Base-by-base conservation (phyloP, 2,797 vertebrate species). In the Spondyliosoma cantharus region DNA sequence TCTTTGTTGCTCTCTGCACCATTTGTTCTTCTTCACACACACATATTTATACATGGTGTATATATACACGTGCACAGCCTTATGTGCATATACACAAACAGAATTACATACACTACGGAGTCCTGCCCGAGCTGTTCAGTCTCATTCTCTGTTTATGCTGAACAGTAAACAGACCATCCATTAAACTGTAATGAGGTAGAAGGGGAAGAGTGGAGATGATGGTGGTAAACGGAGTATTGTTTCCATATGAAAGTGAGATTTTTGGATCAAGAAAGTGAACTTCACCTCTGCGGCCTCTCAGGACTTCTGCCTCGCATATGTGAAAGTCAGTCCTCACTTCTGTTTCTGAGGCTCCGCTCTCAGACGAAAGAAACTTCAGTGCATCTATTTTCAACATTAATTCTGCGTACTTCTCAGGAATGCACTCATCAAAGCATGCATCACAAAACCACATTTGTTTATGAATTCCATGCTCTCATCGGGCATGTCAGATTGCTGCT, bases 181-280 rank as follows among this genome's bases (percentile, higher is more conserved):
- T 85, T 90, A 76, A 85, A 72, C 50, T 64, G 61, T 65, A 74
- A 80, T 42, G 73, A 79, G 67, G 66, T 75, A 50, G 81, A 87
- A 65, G 65, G 73, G 82, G 81, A 83, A 73, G 22, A 61, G 76
- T 32, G 42, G 59, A 66, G 64, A 19, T 22, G 62, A 37, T 52
- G 57, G 48, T 12, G 43, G 53, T 22, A 15, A 29, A 6, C 54
- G n/a, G 19, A 74, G 82, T 89, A 93, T 90, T 87, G 79, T 82
- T 94, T 90, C 91, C 91, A 84, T 77, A 83, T 90, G 88, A 92
- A 91, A 91, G 86, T 80, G 76, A 89, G 67, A 82, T 79, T 59
- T 77, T 62, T 60, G 50, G 12, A 79, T 76, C 49, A 12, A 22
- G 60, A 42, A 61, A 70, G 64, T 46, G 75, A 88, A 86, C 63